Evolutionary conservation across 1,140 invertebrate species (phyloP).

Genomic region (Heterodera carotae): DNA sequence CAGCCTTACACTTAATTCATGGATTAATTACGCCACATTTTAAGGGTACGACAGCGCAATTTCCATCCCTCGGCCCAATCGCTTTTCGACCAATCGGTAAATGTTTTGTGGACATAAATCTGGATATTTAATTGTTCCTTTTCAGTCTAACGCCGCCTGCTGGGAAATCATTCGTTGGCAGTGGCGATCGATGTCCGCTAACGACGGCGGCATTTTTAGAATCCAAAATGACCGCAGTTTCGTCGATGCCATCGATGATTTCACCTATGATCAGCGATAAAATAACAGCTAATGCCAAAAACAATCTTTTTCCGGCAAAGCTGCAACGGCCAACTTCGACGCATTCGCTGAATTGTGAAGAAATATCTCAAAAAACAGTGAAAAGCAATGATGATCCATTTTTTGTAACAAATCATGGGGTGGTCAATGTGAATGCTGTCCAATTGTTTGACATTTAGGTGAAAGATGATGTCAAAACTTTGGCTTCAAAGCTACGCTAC

Average conservation of each 20-base stretch:
- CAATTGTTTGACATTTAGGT: constrained; percentile 21
- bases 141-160: constrained; percentile 16
- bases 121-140: background rate
- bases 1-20: constrained; percentile 18
- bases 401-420: background rate
- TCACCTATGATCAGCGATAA: background rate
- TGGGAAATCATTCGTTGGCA: constrained; percentile 14
- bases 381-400: constrained; percentile 24
- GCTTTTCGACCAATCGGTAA: constrained; percentile 24
- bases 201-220: background rate
- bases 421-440: background rate
- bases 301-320: background rate
- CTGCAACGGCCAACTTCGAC: constrained; percentile 19
- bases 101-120: constrained; percentile 3
- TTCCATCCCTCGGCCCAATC: constrained; percentile 51
- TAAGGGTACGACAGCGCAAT: constrained; percentile 50
- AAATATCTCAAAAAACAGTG: background rate
- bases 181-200: background rate
- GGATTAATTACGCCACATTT: constrained; percentile 24
- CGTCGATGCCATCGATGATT: background rate
- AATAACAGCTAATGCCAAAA: background rate
- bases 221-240: background rate
- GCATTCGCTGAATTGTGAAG: constrained; percentile 14
- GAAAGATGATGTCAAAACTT: constrained; percentile 31
- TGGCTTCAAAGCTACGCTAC: constrained; percentile 23